Conservation (phyloP, 1,140 invertebrate genomes). For the Brachionus manjavacas region DNA sequence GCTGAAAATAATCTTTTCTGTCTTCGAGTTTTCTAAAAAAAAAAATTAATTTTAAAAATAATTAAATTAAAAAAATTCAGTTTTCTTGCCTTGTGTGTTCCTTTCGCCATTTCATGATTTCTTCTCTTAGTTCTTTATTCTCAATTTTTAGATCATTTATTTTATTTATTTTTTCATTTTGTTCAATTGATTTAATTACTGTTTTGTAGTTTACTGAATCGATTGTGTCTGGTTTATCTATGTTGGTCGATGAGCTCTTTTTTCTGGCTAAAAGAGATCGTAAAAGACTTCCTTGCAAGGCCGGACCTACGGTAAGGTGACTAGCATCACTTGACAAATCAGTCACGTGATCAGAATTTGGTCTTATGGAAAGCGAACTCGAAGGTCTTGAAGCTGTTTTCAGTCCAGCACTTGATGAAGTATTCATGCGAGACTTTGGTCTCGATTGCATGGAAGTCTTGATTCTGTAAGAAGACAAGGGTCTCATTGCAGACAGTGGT, state of each 20-base stretch:
- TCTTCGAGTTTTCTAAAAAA: slow-evolving; percentile 21
- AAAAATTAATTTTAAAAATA: neutral
- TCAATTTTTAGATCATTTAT: slow-evolving; percentile 29
- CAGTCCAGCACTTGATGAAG: neutral
- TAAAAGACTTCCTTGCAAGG: slow-evolving; percentile 56
- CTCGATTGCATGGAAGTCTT: neutral
- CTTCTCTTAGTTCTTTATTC: slow-evolving; percentile 14
- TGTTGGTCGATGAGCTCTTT: slow-evolving; percentile 43
- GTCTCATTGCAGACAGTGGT: slow-evolving; percentile 30
- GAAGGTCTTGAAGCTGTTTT: neutral
- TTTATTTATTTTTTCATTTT: neutral
- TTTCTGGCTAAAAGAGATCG: slow-evolving; percentile 50
- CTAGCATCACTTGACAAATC: slow-evolving; percentile 48
- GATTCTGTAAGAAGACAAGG: neutral
- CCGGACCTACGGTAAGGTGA: slow-evolving; percentile 53
- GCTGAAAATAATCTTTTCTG: slow-evolving; percentile 31
- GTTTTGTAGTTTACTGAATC: neutral
- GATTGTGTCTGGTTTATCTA: neutral
- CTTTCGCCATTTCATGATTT: slow-evolving; percentile 30
- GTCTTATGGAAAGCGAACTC: slow-evolving; percentile 26
- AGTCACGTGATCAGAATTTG: slow-evolving; percentile 44
- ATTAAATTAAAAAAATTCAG: neutral
- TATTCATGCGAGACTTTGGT: neutral
- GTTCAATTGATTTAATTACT: slow-evolving; percentile 7
- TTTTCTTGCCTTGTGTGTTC: slow-evolving; percentile 11